These are phyloP conservation scores for human (Homo sapiens) DNA, from an alignment of 2,113 vertebrate species.

Conservation along the genomic window DNA sequence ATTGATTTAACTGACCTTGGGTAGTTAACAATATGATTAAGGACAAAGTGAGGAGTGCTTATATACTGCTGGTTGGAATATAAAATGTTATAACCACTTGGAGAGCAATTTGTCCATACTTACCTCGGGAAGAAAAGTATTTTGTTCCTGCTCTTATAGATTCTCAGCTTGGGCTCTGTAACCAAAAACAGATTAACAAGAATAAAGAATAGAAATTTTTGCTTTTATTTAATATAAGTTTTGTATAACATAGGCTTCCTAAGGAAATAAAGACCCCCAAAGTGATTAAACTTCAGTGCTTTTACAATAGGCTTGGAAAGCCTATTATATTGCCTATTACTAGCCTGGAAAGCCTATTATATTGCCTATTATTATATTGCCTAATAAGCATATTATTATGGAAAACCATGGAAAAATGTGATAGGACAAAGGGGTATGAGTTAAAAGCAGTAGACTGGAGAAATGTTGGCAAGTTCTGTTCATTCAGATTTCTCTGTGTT, in stretches of 20 bases:
- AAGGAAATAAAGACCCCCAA: background rate
- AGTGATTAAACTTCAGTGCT: background rate
- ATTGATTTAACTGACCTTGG: background rate
- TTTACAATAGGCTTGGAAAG: background rate
- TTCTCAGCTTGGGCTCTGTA: background rate
- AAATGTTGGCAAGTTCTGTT: background rate
- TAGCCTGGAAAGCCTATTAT: too few relatives aligned
- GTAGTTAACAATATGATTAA: background rate
- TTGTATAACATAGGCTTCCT: background rate
- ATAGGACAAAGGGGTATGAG: accelerated
- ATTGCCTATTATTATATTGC: too few relatives aligned
- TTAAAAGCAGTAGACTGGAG: background rate
- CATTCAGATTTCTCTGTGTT: background rate
- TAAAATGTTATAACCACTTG: background rate
- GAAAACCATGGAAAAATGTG: background rate
- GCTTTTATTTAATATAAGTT: background rate
- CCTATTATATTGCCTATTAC: too few relatives aligned
- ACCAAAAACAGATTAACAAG: background rate
- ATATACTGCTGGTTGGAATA: background rate
- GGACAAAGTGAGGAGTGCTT: background rate
- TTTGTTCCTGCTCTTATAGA: background rate
- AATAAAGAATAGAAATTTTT: background rate
- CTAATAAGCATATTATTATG: too few relatives aligned
- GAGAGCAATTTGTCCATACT: background rate
- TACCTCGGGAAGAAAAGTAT: background rate